These are phyloP conservation scores for Gallinago solitaria DNA, from an alignment of 2,797 vertebrate genomes.

Conservation along the genomic window DNA sequence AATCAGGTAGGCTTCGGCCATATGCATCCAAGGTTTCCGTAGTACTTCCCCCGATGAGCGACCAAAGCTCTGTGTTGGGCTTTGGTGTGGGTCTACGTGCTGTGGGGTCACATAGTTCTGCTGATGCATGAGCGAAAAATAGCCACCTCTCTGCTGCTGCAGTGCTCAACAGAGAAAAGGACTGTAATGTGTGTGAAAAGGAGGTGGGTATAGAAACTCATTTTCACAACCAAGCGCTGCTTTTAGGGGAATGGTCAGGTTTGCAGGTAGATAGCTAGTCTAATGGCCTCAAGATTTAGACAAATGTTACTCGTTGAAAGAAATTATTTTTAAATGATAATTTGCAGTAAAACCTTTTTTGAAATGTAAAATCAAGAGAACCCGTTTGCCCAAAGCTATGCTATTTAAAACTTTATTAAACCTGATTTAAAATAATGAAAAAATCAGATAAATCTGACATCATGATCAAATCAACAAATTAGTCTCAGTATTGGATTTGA, in stretches of 20 bases:
- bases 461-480: background rate
- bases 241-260: background rate
- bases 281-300: background rate
- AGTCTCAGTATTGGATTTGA: background rate
- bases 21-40: accelerated
- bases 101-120: accelerated
- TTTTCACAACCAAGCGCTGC: background rate
- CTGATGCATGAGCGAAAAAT: background rate
- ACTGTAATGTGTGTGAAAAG: background rate
- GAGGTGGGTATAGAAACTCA: background rate
- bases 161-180: background rate
- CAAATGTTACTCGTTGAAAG: background rate
- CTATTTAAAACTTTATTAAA: background rate
- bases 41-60: too few relatives aligned
- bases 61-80: background rate
- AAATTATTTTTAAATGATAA: background rate
- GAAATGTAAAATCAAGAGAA: background rate
- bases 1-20: background rate
- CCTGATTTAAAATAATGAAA: background rate
- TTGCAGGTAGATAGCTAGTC: background rate
- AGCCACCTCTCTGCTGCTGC: background rate
- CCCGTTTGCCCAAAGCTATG: background rate
- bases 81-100: background rate
- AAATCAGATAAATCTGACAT: background rate
- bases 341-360: background rate